A percentile compares a stretch with the other conserved stretches of the same genome.
Conservation (phyloP, 2,113 vertebrate species). For the Corythornis madagascariensis region DNA sequence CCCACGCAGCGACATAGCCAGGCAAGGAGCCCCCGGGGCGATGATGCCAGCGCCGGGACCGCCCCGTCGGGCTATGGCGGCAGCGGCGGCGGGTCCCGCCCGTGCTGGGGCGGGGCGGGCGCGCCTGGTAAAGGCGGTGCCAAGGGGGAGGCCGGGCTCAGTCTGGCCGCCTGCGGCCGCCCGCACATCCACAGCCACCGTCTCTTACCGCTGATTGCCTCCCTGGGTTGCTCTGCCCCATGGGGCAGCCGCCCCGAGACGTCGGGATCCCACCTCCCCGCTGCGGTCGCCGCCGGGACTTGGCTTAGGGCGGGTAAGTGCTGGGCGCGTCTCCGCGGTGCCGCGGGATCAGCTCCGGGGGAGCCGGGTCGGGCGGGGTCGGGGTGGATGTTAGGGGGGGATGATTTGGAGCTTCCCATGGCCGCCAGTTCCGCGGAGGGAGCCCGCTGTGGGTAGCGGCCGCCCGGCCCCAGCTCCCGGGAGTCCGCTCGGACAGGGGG, state of each 20-base stretch:
- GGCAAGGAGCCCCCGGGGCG: background rate
- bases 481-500: background rate
- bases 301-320: conserved; percentile 28
- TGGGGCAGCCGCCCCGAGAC: background rate
- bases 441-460: background rate
- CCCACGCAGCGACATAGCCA: too few relatives aligned
- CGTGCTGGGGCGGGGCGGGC: background rate
- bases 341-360: background rate
- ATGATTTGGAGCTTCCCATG: background rate
- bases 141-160: background rate
- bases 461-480: background rate
- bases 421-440: background rate
- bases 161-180: background rate
- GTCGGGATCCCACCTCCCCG: background rate
- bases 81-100: background rate
- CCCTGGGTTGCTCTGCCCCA: background rate
- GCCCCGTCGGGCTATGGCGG: background rate
- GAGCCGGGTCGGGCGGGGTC: too few relatives aligned
- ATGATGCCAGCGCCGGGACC: background rate
- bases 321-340: background rate
- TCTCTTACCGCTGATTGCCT: too few relatives aligned
- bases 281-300: background rate
- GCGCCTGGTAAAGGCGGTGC: background rate
- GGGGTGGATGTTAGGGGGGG: too few relatives aligned
- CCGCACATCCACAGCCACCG: too few relatives aligned